Evolutionary conservation across 92 coral and sea anemone genomes (phyloP).

Genomic region (Umimayanthus chanpuru): DNA sequence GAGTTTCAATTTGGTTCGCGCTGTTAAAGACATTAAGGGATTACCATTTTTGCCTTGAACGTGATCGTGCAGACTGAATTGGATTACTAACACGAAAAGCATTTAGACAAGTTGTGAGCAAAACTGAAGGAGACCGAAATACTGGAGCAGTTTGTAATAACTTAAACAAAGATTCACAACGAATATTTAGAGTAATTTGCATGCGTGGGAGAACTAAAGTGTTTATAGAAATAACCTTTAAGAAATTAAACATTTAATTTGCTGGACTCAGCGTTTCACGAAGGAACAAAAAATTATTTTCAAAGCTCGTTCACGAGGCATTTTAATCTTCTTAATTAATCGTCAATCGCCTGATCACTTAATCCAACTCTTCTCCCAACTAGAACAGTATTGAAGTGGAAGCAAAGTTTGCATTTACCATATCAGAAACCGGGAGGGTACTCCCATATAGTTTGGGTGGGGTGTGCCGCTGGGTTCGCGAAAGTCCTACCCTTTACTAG

Average conservation of each 20-base stretch:
- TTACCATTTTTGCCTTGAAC: neutral
- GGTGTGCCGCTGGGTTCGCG: no score
- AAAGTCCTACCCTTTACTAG: no score
- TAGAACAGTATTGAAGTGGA: neutral
- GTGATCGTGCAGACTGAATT: neutral
- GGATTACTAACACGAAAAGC: neutral
- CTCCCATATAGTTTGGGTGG: no score
- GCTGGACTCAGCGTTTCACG: neutral
- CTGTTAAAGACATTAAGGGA: neutral
- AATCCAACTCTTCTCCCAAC: neutral
- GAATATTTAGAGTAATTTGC: neutral
- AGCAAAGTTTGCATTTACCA: neutral
- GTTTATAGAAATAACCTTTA: neutral
- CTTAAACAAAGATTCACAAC: neutral
- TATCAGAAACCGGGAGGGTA: no score
- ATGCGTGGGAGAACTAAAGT: neutral
- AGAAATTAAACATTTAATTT: neutral
- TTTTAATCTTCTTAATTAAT: no score
- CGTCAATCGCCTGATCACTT: neutral
- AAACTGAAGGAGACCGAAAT: neutral
- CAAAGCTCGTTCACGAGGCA: neutral
- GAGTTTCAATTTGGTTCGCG: neutral
- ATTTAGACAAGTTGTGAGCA: neutral
- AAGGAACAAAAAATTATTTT: no score
- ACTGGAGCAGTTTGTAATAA: no score